Evolutionary conservation across 1,140 invertebrate species (phyloP).

Genomic region (Polypedilum pembai): DNA sequence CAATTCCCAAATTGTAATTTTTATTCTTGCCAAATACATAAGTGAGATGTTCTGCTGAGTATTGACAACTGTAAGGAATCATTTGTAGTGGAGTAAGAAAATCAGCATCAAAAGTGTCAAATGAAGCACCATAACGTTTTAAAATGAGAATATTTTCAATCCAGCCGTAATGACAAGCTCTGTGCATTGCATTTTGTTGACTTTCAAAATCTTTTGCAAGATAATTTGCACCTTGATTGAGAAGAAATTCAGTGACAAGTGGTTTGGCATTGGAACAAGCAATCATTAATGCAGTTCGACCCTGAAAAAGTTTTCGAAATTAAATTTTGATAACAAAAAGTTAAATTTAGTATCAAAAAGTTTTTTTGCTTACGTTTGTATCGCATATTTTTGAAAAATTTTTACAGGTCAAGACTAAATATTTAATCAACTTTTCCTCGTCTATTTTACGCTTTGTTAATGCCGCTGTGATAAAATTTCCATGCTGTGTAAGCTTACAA

Average conservation of each 20-base stretch:
- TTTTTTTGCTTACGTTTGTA: constrained; percentile 35
- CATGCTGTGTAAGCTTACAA: constrained; percentile 51
- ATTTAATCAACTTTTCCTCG: constrained; percentile 46
- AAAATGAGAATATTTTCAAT: constrained; percentile 53
- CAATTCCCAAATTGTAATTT: constrained; percentile 59
- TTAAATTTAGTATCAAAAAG: constrained; percentile 34
- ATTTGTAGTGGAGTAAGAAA: constrained; percentile 38
- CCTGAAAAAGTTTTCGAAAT: constrained; percentile 37
- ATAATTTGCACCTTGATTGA: constrained; percentile 50
- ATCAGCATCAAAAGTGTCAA: constrained; percentile 39
- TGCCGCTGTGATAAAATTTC: constrained; percentile 47
- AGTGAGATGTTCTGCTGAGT: neutral
- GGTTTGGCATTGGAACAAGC: constrained; percentile 56
- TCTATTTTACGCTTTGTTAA: constrained; percentile 47
- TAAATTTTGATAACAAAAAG: too few species aligned
- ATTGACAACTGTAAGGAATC: constrained; percentile 36
- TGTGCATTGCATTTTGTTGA: constrained; percentile 61
- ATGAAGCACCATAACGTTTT: constrained; percentile 45
- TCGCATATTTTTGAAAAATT: constrained; percentile 47
- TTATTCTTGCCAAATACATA: constrained; percentile 62
- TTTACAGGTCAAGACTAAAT: constrained; percentile 47
- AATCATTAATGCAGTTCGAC: constrained; percentile 56
- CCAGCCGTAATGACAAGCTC: constrained; percentile 62
- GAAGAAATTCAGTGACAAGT: constrained; percentile 56
- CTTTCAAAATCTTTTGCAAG: constrained; percentile 57